Evolutionary conservation across 2,797 vertebrate species (phyloP), one percentile per base, ranked within the genome.

Genomic region (Acrossocheilus fasciatus): DNA sequence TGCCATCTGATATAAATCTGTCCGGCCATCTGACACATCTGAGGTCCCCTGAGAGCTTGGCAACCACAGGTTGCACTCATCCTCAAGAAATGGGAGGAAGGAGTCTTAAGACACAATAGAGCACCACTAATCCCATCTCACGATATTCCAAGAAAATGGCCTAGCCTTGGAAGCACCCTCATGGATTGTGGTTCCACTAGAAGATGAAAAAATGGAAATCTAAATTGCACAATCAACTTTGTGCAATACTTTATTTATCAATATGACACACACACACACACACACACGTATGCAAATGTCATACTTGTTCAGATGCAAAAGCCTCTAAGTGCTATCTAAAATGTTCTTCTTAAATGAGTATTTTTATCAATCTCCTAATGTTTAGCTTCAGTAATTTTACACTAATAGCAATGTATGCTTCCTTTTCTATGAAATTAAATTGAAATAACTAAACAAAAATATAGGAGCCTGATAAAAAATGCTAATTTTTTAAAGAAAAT

Each of bases 1-100:
- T n/a, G 86, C 88, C 87, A 89, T 87, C 87, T 89, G 84, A 87
- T 87, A 81, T 87, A 85, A 88, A 62, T 88, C 83, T 89, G 85
- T 80, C 81, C 50, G 23, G 52, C 88, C 86, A 89, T 88, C 85
- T 91, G 86, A 87, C 87, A 90, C 86, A 86, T 86, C 78, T 83
- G 54, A 73, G 57, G 62, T 77, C 82, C 78, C 81, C 18, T 74
- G 52, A 87, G 85, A 73, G 86, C 83, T 57, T 57, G 77, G 52
- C 52, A 86, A 41, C 50, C 83, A 69, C 84, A 89, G 87, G 74
- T 84, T 87, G 59, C 59, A 54, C 79, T 68, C 62, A 81, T 78
- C 66, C 76, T 14, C 57, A 81, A 79, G 43, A 84, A 57, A 68
- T 45, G 26, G 41, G 50, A 86, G 26, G 43, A 59, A 73, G 47